Base-by-base conservation (phyloP, 2,797 vertebrate species). In the Calcarius lapponicus region DNA sequence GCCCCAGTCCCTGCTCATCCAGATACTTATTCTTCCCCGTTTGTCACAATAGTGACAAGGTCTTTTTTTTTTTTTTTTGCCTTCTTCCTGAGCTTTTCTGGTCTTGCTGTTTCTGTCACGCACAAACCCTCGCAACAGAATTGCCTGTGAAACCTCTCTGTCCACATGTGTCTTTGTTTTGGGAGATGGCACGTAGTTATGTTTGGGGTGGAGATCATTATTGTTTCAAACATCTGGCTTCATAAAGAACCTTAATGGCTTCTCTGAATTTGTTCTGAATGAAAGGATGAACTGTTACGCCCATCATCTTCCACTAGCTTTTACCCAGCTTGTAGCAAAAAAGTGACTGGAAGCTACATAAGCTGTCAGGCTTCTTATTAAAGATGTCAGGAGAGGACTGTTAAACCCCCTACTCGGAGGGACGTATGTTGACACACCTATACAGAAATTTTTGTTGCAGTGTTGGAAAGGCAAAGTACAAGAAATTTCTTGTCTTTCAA, bases 221-320 rank as follows among this genome's bases (percentile, higher is more conserved):
- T 92, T 96, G 95, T 97, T 96, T 96, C 88, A 94, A 94, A 92
- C 93, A 95, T 95, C 90, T 97, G 92, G 94, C 82, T 92, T 90
- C 73, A 80, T 90, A 93, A 95, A 94, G 83, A 88, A 90, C 73
- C 62, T 95, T 88, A 91, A 94, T 94, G 66, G 64, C 31, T 86
- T 91, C 80, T 91, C 86, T 85, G 90, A 87, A 93, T 94, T 90
- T 95, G 64, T 96, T 92, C 74, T 93, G 83, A 94, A 93, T 93
- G 91, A 95, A 95, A 85, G 65, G 80, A 73, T 42, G 74, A 85
- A 92, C 47, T 58, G 71, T 94, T 89, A 94, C 26, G 0, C 80
- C 74, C 78, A 92, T 51, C 61, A 74, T 75, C 64, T 87, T 93
- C 78, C 58, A 78, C 88, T 80, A 82, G 78, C 45, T 80, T 93